Conservation (phyloP, 2,888 invertebrate genomes). For the Dynastes maya region DNA sequence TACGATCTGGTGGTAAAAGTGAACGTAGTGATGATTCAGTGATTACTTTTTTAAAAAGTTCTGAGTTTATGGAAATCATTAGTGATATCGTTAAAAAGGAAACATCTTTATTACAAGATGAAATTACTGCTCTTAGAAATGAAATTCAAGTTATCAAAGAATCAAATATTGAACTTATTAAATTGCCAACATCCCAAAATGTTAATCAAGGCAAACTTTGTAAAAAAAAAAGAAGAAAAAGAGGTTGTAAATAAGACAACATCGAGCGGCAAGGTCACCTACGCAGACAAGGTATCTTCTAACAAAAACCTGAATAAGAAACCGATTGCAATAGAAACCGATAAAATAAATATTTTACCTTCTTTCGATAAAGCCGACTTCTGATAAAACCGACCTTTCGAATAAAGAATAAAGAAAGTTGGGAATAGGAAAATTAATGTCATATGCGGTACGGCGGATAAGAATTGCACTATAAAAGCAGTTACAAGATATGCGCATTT, state of each 20-base stretch:
- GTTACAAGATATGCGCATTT: no score
- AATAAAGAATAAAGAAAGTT: not conserved
- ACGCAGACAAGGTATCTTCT: no score
- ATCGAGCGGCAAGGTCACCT: not conserved
- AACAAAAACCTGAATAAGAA: no score
- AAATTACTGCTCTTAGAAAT: not conserved
- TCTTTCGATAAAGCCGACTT: no score
- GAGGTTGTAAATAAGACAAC: not conserved
- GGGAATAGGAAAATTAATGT: not conserved
- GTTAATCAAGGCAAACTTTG: not conserved
- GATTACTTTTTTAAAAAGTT: not conserved
- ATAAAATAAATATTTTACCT: no score
- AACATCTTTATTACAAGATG: not conserved
- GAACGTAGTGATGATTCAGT: not conserved
- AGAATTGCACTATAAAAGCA: not conserved
- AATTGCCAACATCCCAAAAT: not conserved
- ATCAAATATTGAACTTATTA: not conserved
- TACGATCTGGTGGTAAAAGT: not conserved
- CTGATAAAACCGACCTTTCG: no score
- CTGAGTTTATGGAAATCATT: not conserved
- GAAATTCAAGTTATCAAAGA: not conserved
- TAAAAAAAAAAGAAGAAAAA: not conserved
- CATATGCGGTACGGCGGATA: not conserved
- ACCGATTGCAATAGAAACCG: no score
- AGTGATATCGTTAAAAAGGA: not conserved